A percentile compares a stretch with the other conserved stretches of the same genome.
phyloP scores from a whole-genome alignment of 2,113 vertebrate species.

The Apaloderma vittatum region DNA sequence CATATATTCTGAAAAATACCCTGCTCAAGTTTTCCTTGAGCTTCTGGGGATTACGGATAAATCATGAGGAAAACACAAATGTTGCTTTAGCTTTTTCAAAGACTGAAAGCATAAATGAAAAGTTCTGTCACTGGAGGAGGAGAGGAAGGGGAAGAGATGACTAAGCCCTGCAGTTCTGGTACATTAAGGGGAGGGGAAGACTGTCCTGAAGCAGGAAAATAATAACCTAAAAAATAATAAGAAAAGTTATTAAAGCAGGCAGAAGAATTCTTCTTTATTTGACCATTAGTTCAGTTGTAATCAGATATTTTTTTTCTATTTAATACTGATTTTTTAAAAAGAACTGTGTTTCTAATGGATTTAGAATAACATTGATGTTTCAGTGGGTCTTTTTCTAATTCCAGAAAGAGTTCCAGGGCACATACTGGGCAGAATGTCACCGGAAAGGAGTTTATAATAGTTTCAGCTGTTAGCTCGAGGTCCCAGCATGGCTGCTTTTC shows the following conservation, averaged over 20 bases:
- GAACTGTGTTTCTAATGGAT: not conserved
- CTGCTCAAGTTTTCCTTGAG: slow-evolving; percentile 34
- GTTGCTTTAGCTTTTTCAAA: slow-evolving; percentile 38
- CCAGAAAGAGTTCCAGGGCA: not conserved
- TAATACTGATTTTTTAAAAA: not conserved
- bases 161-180: slow-evolving; percentile 32
- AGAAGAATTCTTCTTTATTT: not conserved
- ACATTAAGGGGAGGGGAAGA: slow-evolving; percentile 31
- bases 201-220: slow-evolving; percentile 58
- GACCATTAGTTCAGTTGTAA: slow-evolving; percentile 12
- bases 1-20: slow-evolving; percentile 3
- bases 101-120: slow-evolving; percentile 19
- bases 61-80: slow-evolving; percentile 19
- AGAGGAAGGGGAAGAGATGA: slow-evolving; percentile 12
- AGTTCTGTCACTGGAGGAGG: slow-evolving; percentile 19
- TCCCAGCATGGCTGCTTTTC: not conserved
- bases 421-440: not conserved
- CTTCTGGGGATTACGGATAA: not conserved
- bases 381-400: not conserved
- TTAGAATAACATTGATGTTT: not conserved
- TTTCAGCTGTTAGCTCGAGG: not conserved
- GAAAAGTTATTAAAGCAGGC: slow-evolving; percentile 9
- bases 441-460: not conserved
- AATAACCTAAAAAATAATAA: slow-evolving; percentile 60
- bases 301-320: not conserved